Evolutionary conservation across 2,888 invertebrate species (phyloP).

Genomic region (Norana najaformis): DNA sequence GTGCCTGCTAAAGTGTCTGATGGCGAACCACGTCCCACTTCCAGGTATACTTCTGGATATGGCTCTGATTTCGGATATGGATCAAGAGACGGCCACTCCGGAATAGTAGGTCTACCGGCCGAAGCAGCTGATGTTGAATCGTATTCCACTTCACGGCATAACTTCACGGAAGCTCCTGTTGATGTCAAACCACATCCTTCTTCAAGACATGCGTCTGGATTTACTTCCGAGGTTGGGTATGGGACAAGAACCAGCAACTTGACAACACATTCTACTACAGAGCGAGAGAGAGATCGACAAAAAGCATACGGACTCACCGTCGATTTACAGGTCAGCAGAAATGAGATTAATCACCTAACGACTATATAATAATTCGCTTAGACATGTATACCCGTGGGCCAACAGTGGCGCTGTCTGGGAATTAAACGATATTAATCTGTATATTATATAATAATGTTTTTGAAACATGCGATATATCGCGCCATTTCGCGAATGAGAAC

Average conservation of each 20-base stretch:
- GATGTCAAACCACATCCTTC: not conserved
- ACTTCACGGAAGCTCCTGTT: not conserved
- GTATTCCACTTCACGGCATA: not conserved
- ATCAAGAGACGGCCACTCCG: not conserved
- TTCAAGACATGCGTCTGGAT: not conserved
- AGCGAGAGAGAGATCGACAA: not conserved
- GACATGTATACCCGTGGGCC: too few species aligned
- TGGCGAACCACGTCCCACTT: not conserved
- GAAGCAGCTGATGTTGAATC: not conserved
- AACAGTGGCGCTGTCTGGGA: too few species aligned
- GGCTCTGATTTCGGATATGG: not conserved
- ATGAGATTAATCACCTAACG: not conserved
- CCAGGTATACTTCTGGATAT: not conserved
- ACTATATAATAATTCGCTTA: too few species aligned
- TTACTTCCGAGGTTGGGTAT: not conserved
- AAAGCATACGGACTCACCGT: not conserved
- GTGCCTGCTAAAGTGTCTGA: not conserved
- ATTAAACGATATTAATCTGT: too few species aligned
- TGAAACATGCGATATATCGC: too few species aligned
- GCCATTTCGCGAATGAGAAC: too few species aligned
- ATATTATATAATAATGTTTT: too few species aligned
- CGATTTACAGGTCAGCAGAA: not conserved
- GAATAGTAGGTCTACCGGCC: too few species aligned
- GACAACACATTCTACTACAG: not conserved
- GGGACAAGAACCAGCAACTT: not conserved